Percentiles rank a stretch among this genome's conserved stretches.
Conservation (phyloP, 2,888 invertebrate genomes). For the Pandemis cinnamomeana region DNA sequence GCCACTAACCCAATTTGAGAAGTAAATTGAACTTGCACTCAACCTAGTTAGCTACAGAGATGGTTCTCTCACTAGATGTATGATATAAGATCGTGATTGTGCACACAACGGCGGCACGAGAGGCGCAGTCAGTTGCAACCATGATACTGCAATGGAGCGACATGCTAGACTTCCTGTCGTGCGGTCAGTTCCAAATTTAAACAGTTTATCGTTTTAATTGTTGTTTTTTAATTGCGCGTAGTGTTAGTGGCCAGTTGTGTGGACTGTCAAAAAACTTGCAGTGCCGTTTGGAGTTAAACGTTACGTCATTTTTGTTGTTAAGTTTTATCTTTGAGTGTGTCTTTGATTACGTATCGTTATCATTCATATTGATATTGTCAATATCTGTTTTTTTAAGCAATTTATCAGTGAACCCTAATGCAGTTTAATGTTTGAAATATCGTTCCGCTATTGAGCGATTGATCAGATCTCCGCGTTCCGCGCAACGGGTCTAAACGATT, state of each 20-base stretch:
- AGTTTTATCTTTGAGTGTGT: slow-evolving; percentile 1
- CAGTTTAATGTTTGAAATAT: slow-evolving; percentile 24
- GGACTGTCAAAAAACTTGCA: slow-evolving; percentile 37
- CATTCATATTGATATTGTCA: not conserved
- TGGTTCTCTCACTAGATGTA: slow-evolving; percentile 51
- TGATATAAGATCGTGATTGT: slow-evolving; percentile 65
- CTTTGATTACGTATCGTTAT: slow-evolving; percentile 1
- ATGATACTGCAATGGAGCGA: slow-evolving; percentile 81
- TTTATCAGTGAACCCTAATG: slow-evolving; percentile 3
- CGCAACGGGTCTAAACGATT: slow-evolving; percentile 52
- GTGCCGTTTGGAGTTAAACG: slow-evolving; percentile 14
- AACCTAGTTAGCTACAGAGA: slow-evolving; percentile 54
- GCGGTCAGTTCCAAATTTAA: slow-evolving; percentile 72
- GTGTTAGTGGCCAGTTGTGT: slow-evolving; percentile 42
- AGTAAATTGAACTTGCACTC: slow-evolving; percentile 65
- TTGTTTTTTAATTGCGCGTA: slow-evolving; percentile 43
- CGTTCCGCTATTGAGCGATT: slow-evolving; percentile 40
- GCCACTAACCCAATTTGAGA: slow-evolving; percentile 60
- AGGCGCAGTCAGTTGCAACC: slow-evolving; percentile 72
- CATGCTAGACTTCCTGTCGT: slow-evolving; percentile 78
- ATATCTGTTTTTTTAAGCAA: not conserved
- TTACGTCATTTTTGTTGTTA: slow-evolving; percentile 16
- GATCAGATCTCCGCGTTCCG: slow-evolving; percentile 54
- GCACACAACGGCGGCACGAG: slow-evolving; percentile 59
- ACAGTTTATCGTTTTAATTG: slow-evolving; percentile 42